Base-by-base conservation (phyloP, 2,888 invertebrate species). In the Orchestes rusci region DNA sequence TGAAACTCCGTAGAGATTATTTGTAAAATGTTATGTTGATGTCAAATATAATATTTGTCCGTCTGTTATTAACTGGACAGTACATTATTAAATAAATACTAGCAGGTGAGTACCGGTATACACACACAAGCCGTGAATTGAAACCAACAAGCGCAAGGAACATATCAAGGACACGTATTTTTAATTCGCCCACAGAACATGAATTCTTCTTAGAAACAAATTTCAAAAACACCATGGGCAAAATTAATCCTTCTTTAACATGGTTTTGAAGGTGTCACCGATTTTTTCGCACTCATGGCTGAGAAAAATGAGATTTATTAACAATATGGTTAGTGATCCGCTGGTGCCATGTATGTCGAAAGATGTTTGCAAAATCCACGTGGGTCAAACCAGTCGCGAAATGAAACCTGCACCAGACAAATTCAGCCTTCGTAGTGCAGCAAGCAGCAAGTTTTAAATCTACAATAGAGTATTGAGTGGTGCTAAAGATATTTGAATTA, bases 341-440 rank as follows among this genome's bases (percentile, higher is more conserved):
- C 50, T 46, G 46, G 23, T 51, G 51, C 57, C 59, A 59, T 58
- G 55, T 58, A 58, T 57, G 53, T 40, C 36, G 51, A 53, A 27
- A 33, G 43, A 43, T 35, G 43, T 55, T 53, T 54, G 54, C 56
- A 53, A 56, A 55, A 48, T 48, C 45, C 52, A 58, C 55, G 58
- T 57, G 56, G 59, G 58, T 53, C 49, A 56, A 57, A 59, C 59
- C 57, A 57, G 59, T 59, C 53, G 54, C 40, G 48, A 48, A 44
- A 44, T 40, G 44, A 48, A 44, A 48, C 48, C 48, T 48, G 48
- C 44, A 43, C 48, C 32, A 23, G 43, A 34, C 43, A 39, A 48
- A 43, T 48, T 43, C 43, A 48, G 43, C 43, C 10, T 23, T 23
- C 7, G 7, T 10, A 10, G 23, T 23, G 10, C 10, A 5, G 23